Evolutionary conservation across 2,113 vertebrate genomes (phyloP).

Genomic region (Oreochromis spilurus): DNA sequence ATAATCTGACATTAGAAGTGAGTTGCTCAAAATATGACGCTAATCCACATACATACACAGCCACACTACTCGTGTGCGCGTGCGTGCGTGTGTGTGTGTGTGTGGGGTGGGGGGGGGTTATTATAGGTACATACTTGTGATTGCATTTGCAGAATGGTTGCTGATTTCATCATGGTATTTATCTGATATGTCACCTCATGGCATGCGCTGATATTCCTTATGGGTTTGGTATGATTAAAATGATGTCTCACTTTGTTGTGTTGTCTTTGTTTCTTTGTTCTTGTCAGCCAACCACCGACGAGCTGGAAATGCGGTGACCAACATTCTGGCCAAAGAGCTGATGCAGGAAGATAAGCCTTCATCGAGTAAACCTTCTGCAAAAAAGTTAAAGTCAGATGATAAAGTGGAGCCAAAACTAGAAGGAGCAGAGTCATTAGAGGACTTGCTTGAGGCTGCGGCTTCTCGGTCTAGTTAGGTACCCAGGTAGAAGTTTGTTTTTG

Average conservation of each 20-base stretch:
- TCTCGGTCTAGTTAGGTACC: constrained; percentile 58
- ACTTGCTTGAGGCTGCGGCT: constrained; percentile 58
- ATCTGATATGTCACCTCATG: neutral
- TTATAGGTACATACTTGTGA: neutral
- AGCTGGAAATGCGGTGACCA: constrained; percentile 82
- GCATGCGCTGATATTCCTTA: neutral
- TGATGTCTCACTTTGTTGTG: neutral
- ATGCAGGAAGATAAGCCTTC: constrained; percentile 73
- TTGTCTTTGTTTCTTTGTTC: neutral
- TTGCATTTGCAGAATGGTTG: neutral
- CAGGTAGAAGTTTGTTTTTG: neutral
- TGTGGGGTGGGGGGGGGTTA: neutral
- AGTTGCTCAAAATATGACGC: constrained; percentile 8
- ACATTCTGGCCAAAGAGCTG: constrained; percentile 83
- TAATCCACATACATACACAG: neutral
- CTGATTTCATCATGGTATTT: neutral
- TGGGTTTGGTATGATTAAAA: neutral
- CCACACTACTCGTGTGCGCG: neutral
- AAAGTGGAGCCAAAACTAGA: constrained; percentile 40
- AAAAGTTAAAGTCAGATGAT: constrained; percentile 4
- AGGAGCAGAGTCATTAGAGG: constrained; percentile 64
- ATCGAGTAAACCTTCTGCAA: constrained; percentile 7
- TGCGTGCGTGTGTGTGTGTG: neutral
- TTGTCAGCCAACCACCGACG: constrained; percentile 80
- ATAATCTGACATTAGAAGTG: constrained; percentile 19